These are phyloP conservation scores for Charadrius vociferus DNA, from an alignment of 2,113 vertebrate genomes.

Conservation along the genomic window DNA sequence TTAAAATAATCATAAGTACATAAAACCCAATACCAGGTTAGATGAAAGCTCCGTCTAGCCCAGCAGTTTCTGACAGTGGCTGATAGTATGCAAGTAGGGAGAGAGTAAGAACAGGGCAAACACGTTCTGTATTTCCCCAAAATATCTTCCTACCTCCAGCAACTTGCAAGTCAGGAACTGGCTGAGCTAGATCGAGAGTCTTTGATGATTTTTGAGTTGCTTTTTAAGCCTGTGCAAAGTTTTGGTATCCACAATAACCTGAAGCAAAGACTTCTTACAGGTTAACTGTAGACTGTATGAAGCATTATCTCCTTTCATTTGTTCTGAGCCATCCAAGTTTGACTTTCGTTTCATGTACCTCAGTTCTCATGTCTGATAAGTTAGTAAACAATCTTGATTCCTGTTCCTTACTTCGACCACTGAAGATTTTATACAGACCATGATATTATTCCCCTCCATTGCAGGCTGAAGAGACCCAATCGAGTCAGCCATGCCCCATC, in stretches of 20 bases:
- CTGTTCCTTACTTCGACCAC: neutral
- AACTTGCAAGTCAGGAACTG: neutral
- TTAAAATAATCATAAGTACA: neutral
- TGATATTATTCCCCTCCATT: neutral
- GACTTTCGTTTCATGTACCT: neutral
- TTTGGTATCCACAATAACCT: neutral
- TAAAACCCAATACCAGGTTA: rapidly evolving
- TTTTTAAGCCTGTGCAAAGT: neutral
- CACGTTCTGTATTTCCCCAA: neutral
- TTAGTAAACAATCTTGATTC: neutral
- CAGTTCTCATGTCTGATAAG: rapidly evolving
- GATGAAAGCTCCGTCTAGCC: neutral
- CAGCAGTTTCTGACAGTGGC: neutral
- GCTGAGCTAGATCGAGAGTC: neutral
- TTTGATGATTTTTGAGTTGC: neutral
- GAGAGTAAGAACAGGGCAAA: neutral
- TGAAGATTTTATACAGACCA: neutral
- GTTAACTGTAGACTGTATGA: neutral
- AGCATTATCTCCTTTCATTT: neutral
- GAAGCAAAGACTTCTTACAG: neutral
- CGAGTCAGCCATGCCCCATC: neutral
- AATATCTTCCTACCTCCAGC: neutral
- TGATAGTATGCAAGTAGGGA: neutral
- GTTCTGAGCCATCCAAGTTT: neutral
- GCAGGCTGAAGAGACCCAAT: neutral